These are phyloP conservation scores for Phragmatobia fuliginosa DNA, from an alignment of 2,888 invertebrate species.

Conservation along the genomic window DNA sequence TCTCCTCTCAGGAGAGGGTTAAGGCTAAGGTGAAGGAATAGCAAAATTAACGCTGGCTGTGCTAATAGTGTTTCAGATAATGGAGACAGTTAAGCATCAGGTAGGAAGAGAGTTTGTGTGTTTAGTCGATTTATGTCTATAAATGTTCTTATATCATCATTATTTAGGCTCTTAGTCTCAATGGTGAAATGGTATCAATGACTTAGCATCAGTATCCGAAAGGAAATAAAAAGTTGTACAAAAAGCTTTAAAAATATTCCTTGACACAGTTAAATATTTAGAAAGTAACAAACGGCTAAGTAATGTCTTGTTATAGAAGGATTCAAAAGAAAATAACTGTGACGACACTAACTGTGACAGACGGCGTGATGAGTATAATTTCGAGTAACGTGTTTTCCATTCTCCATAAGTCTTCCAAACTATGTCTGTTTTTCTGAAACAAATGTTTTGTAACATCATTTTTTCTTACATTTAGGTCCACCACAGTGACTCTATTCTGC, in stretches of 20 bases:
- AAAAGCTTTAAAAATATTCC: not conserved
- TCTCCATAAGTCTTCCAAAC: slow-evolving; percentile 65
- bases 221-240: not conserved
- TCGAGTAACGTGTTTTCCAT: slow-evolving; percentile 78
- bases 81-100: not conserved
- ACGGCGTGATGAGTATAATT: slow-evolving; percentile 68
- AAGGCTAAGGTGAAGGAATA: too few relatives aligned
- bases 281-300: slow-evolving; percentile 27
- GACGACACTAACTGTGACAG: slow-evolving; percentile 61
- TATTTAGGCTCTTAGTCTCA: too few relatives aligned
- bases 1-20: too few relatives aligned
- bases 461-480: too few relatives aligned
- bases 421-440: slow-evolving; percentile 66
- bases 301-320: slow-evolving; percentile 20
- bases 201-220: not conserved
- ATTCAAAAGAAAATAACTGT: slow-evolving; percentile 36
- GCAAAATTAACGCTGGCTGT: too few relatives aligned
- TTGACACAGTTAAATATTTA: slow-evolving; percentile 12
- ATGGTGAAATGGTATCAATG: too few relatives aligned
- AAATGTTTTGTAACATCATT: slow-evolving; percentile 18
- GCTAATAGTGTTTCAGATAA: not conserved
- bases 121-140: not conserved
- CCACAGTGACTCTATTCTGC: too few relatives aligned
- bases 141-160: too few relatives aligned
- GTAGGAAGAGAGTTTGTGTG: not conserved